These are phyloP conservation scores for Bothrops jararaca DNA, from an alignment of 2,113 vertebrate species.

Conservation along the genomic window DNA sequence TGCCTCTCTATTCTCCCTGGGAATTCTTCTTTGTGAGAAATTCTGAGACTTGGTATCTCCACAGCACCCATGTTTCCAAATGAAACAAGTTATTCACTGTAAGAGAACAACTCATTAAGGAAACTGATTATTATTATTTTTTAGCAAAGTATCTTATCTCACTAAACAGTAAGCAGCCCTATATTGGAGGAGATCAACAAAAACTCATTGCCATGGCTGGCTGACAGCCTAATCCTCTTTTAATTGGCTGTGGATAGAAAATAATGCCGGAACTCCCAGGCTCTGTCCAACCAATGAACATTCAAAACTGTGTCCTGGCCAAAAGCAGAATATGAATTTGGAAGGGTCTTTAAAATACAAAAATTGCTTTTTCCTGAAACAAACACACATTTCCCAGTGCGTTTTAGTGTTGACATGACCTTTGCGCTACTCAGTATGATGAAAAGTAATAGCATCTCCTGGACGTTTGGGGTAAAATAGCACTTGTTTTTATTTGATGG, in stretches of 20 bases:
- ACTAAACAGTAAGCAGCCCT: conserved; percentile 29
- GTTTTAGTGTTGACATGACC: background rate
- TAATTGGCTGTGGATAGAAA: conserved; percentile 58
- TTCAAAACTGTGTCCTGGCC: conserved; percentile 7
- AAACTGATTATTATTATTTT: background rate
- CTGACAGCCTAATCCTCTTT: conserved; percentile 65
- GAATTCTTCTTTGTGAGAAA: background rate
- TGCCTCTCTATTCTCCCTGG: background rate
- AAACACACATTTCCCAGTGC: background rate
- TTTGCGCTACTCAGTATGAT: background rate
- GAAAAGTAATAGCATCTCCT: background rate
- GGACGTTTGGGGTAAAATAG: background rate
- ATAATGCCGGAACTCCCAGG: conserved; percentile 52
- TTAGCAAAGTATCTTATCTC: conserved; percentile 15
- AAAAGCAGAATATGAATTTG: background rate
- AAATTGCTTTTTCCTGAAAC: background rate
- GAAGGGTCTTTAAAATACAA: background rate
- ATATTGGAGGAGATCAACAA: conserved; percentile 22
- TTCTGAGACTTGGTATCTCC: background rate
- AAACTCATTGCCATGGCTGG: conserved; percentile 48
- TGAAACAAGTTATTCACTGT: conserved; percentile 6
- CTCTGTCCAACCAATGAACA: conserved; percentile 35
- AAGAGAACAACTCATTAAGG: conserved; percentile 5
- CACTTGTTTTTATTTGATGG: background rate
- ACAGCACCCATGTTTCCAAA: conserved; percentile 3